These are phyloP conservation scores for Falco rusticolus DNA, from an alignment of 2,797 vertebrate genomes.

Conservation along the genomic window DNA sequence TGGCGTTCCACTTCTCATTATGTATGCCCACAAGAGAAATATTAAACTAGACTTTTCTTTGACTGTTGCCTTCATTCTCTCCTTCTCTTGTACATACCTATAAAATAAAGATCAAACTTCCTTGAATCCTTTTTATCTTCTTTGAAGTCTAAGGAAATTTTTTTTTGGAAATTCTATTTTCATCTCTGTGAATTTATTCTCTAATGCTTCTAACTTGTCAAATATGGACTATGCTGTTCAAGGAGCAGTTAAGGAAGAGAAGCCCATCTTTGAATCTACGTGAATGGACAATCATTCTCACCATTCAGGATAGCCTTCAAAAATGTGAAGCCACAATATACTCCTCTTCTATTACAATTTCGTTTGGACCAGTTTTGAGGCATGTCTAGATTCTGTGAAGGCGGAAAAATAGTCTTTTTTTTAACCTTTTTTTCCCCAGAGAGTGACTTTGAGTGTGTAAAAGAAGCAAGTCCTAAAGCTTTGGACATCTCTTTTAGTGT, in stretches of 20 bases:
- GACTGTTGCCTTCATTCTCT: conserved; percentile 46
- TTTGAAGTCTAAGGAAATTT: conserved; percentile 65
- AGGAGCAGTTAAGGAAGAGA: conserved; percentile 44
- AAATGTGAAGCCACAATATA: neutral
- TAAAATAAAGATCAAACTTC: conserved; percentile 73
- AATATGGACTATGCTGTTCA: conserved; percentile 35
- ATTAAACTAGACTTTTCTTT: conserved; percentile 64
- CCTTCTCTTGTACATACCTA: conserved; percentile 55
- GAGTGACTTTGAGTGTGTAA: neutral
- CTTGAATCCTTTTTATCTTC: conserved; percentile 59
- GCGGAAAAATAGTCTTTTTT: neutral
- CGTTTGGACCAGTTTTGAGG: neutral
- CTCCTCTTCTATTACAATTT: neutral
- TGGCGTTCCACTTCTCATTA: conserved; percentile 34
- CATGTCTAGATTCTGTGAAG: neutral
- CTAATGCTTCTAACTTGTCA: conserved; percentile 57
- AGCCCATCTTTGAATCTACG: conserved; percentile 16
- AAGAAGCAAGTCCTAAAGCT: neutral
- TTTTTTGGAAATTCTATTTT: conserved; percentile 66
- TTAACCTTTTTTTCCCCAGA: neutral
- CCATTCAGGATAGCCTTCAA: neutral
- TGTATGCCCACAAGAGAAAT: conserved; percentile 55
- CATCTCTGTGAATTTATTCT: conserved; percentile 63
- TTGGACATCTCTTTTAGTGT: neutral
- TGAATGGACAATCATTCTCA: neutral